Percentiles rank a stretch among this genome's conserved stretches.
Conservation (phyloP, 2,113 vertebrate genomes). For the Indicator maculatus region DNA sequence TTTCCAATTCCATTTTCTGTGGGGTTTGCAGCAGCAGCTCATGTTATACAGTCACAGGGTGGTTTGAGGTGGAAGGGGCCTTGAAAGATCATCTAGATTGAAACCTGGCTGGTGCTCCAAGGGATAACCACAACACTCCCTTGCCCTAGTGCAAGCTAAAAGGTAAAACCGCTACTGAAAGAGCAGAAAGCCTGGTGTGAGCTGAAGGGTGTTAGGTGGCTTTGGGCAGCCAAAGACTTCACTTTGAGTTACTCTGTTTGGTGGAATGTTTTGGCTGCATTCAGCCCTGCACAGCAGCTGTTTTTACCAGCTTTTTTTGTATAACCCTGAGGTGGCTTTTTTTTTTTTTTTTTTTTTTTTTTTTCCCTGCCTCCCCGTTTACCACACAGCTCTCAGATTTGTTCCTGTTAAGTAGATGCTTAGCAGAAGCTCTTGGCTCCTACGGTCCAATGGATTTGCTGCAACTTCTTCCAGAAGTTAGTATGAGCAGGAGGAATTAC, state of each 20-base stretch:
- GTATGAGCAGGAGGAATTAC: neutral
- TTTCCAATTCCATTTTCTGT: neutral
- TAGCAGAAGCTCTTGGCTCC: neutral
- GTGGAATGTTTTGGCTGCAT: rapidly evolving
- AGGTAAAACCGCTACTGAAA: rapidly evolving
- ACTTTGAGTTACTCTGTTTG: rapidly evolving
- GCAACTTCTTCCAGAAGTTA: neutral
- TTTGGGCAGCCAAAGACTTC: neutral
- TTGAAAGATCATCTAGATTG: neutral
- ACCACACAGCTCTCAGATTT: rapidly evolving
- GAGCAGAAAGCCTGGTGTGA: neutral
- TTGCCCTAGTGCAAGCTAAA: rapidly evolving
- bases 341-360: neutral
- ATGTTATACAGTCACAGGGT: rapidly evolving
- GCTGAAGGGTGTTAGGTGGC: neutral
- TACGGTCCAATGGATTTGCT: neutral
- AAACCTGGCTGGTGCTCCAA: rapidly evolving
- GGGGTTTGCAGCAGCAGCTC: neutral
- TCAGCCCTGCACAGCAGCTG: neutral
- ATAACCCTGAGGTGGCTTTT: neutral
- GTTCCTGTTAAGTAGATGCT: neutral
- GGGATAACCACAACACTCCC: rapidly evolving
- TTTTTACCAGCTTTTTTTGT: neutral
- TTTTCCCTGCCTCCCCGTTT: neutral
- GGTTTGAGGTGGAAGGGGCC: neutral